A percentile compares a stretch with the other conserved stretches of the same genome.
Conservation (phyloP, 2,888 invertebrate species). For the Ormyrus thymus region DNA sequence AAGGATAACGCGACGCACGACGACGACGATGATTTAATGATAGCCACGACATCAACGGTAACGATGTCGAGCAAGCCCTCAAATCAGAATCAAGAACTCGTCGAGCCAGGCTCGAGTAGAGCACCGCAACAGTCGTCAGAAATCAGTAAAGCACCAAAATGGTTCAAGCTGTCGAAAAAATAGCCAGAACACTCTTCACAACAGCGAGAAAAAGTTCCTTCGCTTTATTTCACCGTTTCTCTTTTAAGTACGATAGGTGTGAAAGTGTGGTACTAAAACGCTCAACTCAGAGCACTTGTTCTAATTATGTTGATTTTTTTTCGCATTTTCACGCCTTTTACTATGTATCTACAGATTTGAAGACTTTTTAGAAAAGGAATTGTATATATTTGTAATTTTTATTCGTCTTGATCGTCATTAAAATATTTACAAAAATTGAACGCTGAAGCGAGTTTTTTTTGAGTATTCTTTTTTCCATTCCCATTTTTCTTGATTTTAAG, state of each 20-base stretch:
- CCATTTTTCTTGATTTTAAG: conserved; percentile 1
- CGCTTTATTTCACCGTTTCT: not conserved
- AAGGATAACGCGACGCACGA: not conserved
- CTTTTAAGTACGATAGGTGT: not conserved
- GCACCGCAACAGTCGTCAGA: not conserved
- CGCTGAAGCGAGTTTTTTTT: conserved; percentile 27
- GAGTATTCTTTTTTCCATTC: not conserved
- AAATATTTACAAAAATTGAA: conserved; percentile 45
- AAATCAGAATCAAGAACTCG: conserved; percentile 2
- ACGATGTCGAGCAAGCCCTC: not conserved
- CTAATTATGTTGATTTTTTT: not conserved
- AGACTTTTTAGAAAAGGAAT: conserved; percentile 20
- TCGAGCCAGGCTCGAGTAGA: conserved; percentile 4
- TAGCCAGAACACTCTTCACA: conserved; percentile 48
- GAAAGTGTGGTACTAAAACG: not conserved
- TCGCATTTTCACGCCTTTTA: not conserved
- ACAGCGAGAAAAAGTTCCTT: not conserved
- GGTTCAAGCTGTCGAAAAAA: conserved; percentile 64
- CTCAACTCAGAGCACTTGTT: conserved; percentile 3
- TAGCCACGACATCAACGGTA: not conserved
- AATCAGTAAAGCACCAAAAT: conserved; percentile 59
- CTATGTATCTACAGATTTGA: conserved; percentile 5
- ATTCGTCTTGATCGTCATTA: conserved; percentile 21
- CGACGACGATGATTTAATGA: not conserved
- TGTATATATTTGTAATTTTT: conserved; percentile 41